phyloP scores from a whole-genome alignment of 2,888 invertebrate species.

The Nysson spinosus region DNA sequence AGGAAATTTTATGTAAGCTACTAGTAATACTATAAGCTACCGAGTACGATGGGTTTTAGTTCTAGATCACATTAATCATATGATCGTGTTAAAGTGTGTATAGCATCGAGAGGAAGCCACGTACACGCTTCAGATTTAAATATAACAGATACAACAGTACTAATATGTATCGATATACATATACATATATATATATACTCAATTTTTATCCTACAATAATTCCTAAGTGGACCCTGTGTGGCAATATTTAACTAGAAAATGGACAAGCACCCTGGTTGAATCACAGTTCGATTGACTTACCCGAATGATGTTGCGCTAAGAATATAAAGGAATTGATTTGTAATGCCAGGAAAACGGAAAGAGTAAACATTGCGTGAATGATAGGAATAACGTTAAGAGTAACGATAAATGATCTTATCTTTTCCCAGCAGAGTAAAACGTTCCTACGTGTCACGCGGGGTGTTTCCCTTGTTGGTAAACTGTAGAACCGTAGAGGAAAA shows the following conservation, averaged over 20 bases:
- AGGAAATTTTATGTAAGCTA: constrained; percentile 36
- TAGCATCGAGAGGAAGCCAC: constrained; percentile 10
- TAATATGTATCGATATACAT: constrained; percentile 36
- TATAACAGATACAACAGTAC: constrained; percentile 36
- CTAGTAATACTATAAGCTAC: constrained; percentile 3
- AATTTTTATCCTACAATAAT: constrained; percentile 64
- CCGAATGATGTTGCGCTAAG: constrained; percentile 3
- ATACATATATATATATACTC: constrained; percentile 64
- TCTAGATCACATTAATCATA: constrained; percentile 31
- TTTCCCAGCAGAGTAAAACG: constrained; percentile 36
- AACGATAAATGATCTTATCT: neutral
- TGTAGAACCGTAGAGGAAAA: neutral
- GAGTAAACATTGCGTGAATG: neutral
- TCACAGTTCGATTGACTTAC: constrained; percentile 59
- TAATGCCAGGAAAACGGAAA: neutral
- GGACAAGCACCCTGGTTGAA: constrained; percentile 59
- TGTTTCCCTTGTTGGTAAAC: constrained; percentile 24
- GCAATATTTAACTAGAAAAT: constrained; percentile 27
- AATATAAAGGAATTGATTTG: neutral
- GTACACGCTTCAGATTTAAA: constrained; percentile 29
- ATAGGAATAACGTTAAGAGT: constrained; percentile 1
- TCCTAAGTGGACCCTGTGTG: constrained; percentile 38
- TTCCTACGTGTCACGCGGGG: constrained; percentile 14
- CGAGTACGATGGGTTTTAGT: constrained; percentile 28
- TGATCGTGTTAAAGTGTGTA: constrained; percentile 23